phyloP scores from a whole-genome alignment of 2,797 vertebrate genomes.

The Halcyon leucocephala region DNA sequence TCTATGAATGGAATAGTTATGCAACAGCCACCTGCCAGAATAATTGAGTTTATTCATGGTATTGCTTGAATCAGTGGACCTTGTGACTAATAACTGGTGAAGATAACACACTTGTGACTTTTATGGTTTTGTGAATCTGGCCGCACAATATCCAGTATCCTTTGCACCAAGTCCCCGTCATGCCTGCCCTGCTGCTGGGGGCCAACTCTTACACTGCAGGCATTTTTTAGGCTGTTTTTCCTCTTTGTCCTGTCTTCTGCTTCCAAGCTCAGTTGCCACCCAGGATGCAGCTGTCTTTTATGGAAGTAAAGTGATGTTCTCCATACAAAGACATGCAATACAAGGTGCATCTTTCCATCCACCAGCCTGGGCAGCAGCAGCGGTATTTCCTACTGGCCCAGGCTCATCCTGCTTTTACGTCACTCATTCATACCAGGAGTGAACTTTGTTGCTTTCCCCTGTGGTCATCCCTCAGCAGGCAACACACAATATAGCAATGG shows the following conservation, averaged over 20 bases:
- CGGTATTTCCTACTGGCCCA: background rate
- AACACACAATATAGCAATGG: rapidly evolving
- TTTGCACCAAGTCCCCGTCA: background rate
- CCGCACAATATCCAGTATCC: background rate
- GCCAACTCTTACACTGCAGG: background rate
- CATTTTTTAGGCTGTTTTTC: background rate
- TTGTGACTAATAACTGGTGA: background rate
- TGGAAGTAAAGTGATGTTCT: background rate
- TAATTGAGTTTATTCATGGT: background rate
- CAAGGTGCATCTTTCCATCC: background rate
- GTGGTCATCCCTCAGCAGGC: background rate
- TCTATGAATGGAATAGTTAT: background rate
- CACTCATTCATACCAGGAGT: background rate
- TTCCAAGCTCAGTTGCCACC: background rate
- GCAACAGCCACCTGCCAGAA: background rate
- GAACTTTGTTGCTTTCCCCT: background rate
- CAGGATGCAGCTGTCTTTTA: background rate
- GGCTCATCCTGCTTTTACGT: background rate
- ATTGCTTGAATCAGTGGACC: background rate
- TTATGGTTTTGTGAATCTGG: background rate
- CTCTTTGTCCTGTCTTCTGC: background rate
- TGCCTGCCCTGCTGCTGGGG: background rate
- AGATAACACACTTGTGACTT: background rate
- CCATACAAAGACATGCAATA: background rate
- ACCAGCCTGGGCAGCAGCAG: background rate